Conservation (phyloP, 2,797 vertebrate species). For the Sebastes kiyomatsui region DNA sequence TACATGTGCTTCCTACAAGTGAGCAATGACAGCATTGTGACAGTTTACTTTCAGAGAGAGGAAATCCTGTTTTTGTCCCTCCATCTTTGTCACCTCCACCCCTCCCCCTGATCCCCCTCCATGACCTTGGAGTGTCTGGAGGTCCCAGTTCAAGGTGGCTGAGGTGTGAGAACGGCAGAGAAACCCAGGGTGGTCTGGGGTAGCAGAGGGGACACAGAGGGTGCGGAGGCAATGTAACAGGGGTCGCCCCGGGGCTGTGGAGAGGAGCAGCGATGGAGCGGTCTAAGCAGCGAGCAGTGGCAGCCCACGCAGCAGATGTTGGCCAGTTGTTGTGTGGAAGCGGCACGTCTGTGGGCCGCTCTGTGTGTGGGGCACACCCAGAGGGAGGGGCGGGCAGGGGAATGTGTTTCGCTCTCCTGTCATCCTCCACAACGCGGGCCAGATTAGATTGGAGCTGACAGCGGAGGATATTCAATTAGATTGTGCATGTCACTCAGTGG, state of each 20-base stretch:
- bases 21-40: background rate
- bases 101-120: background rate
- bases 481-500: conserved; percentile 86
- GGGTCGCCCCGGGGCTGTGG: conserved; percentile 56
- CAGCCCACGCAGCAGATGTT: conserved; percentile 80
- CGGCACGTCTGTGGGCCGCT: conserved; percentile 61
- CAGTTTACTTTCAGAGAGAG: background rate
- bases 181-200: conserved; percentile 37
- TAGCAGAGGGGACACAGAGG: conserved; percentile 31
- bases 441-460: conserved; percentile 87
- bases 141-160: conserved; percentile 42
- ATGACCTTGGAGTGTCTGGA: conserved; percentile 59
- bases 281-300: conserved; percentile 33
- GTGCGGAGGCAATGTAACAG: conserved; percentile 40
- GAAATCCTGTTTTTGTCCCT: background rate
- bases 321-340: conserved; percentile 78
- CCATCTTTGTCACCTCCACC: background rate
- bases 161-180: conserved; percentile 69
- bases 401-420: conserved; percentile 78
- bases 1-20: background rate
- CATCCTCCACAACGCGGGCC: conserved; percentile 80
- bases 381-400: conserved; percentile 71
- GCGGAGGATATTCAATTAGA: conserved; percentile 87
- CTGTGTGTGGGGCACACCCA: conserved; percentile 71
- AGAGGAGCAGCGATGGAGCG: conserved; percentile 35